Base-by-base conservation (phyloP, 2,888 invertebrate genomes). In the Epicampocera succincta region DNA sequence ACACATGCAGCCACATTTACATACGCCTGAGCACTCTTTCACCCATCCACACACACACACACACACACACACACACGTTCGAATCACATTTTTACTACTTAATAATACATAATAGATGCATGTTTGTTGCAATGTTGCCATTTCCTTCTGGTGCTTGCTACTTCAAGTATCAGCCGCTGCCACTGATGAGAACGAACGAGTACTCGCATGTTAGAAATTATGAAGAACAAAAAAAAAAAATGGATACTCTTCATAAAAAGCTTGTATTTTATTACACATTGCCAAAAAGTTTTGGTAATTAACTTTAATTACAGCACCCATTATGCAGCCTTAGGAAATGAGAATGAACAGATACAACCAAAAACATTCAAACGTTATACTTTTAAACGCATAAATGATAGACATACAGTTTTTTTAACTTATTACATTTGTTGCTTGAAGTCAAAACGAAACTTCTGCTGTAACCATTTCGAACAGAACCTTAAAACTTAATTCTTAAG, bases 231-330 rank as follows among this genome's bases (percentile, higher is more conserved):
- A 68, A 29, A 52, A 44, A 2, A 60, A 63, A n/a, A n/a, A n/a
- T n/a, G n/a, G n/a, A n/a, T n/a, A 21, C 21, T 19, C 25, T 56
- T 17, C 63, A 56, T 56, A 58, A 72, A 40, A 17, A 66, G 25
- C n/a, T 71, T 75, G 50, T 63, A 25, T 75, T 80, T 72, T 71
- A 76, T 76, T 71, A 72, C 13, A 40, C 66, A 72, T 52, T 80
- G 60, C 66, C 80, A 80, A 66, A 80, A 76, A 77, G 48, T 73
- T 81, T 77, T 73, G 48, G 68, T 77, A 77, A 81, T 77, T 73
- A 81, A 76, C 81, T 77, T 81, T 81, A 73, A 81, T 81, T 77
- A 81, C 73, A 58, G 48, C 48, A 56, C 38, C 60, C 76, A 77
- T 81, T 81, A 77, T 77, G 66, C 21, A 56, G 73, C 73, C 40